phyloP scores from a whole-genome alignment of 2,113 vertebrate genomes.

The Apus apus region DNA sequence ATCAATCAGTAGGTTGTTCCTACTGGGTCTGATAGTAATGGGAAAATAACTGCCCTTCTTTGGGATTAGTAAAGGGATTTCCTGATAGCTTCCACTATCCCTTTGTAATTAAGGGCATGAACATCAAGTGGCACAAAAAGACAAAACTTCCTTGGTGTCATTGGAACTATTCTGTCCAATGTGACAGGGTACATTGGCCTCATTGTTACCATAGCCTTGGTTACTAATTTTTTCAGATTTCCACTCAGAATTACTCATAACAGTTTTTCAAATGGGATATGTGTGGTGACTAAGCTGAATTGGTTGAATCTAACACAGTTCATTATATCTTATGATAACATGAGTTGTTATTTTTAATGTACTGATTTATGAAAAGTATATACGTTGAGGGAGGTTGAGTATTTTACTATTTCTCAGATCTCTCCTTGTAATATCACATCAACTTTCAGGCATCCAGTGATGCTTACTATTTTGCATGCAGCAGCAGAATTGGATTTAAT shows the following conservation, averaged over 20 bases:
- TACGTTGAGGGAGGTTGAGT: neutral
- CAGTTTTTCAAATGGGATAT: neutral
- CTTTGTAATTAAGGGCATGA: neutral
- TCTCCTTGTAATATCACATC: neutral
- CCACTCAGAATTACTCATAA: slow-evolving; percentile 14
- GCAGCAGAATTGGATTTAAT: neutral
- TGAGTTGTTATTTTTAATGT: neutral
- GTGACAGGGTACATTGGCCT: neutral
- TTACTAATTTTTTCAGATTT: slow-evolving; percentile 48
- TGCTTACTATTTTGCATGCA: neutral
- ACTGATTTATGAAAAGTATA: neutral
- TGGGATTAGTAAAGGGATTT: neutral
- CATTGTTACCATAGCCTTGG: neutral
- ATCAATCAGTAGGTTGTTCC: neutral
- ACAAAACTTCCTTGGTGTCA: neutral
- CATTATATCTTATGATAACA: neutral
- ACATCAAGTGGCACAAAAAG: neutral
- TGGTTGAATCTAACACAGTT: neutral
- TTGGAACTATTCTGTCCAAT: neutral
- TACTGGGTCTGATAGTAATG: neutral
- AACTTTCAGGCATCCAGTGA: neutral
- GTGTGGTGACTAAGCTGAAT: neutral
- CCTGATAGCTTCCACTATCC: neutral
- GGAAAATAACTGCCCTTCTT: neutral
- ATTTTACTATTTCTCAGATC: neutral